Base-by-base conservation (phyloP, 2,888 invertebrate species). In the Idaea dimidiata region DNA sequence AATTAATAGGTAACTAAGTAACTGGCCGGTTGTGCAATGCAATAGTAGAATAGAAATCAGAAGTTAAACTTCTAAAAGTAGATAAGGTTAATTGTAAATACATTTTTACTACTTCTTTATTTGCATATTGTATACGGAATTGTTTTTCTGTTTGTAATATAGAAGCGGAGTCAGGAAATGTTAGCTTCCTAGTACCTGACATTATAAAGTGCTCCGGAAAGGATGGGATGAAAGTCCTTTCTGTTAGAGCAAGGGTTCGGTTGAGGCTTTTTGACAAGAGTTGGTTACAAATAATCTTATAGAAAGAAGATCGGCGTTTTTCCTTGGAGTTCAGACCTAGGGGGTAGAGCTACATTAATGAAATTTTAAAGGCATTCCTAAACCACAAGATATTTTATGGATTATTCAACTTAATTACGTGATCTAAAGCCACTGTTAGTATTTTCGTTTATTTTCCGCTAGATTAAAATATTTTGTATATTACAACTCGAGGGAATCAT, bases 171-270 rank as follows among this genome's bases (percentile, higher is more conserved):
- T 91, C 91, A 81, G 91, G 91, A 81, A 77, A 74, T 70, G 65
- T 70, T 71, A 80, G 93, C 93, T 93, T 91, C 93, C 91, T 87
- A 88, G 93, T 93, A 93, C 93, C 93, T 93, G 93, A 89, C 88
- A 83, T 74, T 67, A 71, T 63, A 68, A 71, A 69, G 65, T 89
- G 89, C 92, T 93, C 90, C 89, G 74, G 87, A 82, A 82, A 81
- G 43, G 43, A 43, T 24, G 89, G 85, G 74, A 59, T 58, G 64
- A 61, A 32, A 62, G 57, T 75, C 78, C 82, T 83, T 82, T 85
- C 82, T 80, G 85, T 83, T 66, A 80, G 89, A 89, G 87, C 88
- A 85, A 71, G 59, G 65, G 64, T 66, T 68, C 68, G 75, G 80
- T 81, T 81, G 62, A 71, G 76, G 79, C 74, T 73, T 79, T 43